Conservation (phyloP, 2,888 invertebrate species). For the Aporophyla nigra region DNA sequence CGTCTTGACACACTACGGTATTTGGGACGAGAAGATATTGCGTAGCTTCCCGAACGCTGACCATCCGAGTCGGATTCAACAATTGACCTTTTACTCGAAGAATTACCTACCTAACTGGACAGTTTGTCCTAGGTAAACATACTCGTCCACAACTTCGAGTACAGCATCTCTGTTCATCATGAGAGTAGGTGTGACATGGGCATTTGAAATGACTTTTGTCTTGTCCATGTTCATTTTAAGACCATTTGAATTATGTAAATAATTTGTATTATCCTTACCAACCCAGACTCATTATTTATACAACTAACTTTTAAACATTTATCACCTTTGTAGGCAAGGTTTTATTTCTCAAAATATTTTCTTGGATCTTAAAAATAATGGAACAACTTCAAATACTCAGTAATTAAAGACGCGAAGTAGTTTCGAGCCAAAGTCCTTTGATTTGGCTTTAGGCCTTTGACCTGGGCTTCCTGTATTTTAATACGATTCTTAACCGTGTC, state of each 20-base stretch:
- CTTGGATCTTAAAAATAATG: background rate
- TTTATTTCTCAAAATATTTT: background rate
- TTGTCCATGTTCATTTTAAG: too few relatives aligned
- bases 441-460: constrained; percentile 13
- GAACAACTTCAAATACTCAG: background rate
- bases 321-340: background rate
- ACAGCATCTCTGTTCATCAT: too few relatives aligned
- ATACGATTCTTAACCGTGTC: constrained; percentile 36
- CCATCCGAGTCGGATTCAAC: too few relatives aligned
- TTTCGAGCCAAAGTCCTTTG: background rate
- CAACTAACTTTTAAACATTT: background rate
- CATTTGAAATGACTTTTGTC: too few relatives aligned
- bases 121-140: too few relatives aligned
- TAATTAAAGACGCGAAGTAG: constrained; percentile 11
- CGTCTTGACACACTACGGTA: too few relatives aligned
- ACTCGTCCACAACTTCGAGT: too few relatives aligned
- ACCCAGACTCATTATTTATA: background rate
- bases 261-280: background rate
- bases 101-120: too few relatives aligned
- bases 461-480: background rate
- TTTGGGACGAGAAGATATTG: too few relatives aligned
- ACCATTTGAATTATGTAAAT: background rate
- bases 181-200: too few relatives aligned
- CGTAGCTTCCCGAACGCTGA: too few relatives aligned
- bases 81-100: too few relatives aligned